A percentile compares a stretch with the other conserved stretches of the same genome.
Evolutionary conservation across 2,888 invertebrate genomes (phyloP).

Genomic region (Epinotia ramella): DNA sequence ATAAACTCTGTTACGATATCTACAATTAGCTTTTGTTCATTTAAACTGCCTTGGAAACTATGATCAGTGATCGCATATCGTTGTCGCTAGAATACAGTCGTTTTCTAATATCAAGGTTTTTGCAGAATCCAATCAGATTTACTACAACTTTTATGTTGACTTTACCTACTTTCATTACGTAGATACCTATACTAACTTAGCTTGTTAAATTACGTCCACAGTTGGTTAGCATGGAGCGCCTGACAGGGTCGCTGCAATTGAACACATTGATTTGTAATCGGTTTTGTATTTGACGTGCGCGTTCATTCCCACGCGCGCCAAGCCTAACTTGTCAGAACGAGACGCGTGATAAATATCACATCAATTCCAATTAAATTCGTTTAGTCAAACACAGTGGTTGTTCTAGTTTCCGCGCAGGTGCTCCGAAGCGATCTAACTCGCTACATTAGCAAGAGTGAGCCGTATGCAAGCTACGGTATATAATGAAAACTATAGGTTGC

Average conservation of each 20-base stretch:
- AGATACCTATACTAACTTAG: neutral
- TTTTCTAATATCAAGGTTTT: no score
- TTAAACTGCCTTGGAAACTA: no score
- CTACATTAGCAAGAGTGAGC: conserved; percentile 14
- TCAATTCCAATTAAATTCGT: neutral
- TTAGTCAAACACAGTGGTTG: neutral
- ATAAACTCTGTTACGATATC: no score
- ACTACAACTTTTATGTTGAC: no score
- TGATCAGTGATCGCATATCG: no score
- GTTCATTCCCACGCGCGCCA: neutral
- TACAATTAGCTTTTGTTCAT: no score
- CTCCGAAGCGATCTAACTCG: conserved; percentile 12
- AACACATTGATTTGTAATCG: neutral
- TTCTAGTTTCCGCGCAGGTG: conserved; percentile 13
- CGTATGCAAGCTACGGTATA: neutral
- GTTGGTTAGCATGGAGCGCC: conserved; percentile 5
- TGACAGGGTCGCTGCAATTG: neutral
- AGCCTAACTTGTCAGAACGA: neutral
- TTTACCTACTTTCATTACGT: neutral
- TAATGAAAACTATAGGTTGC: neutral
- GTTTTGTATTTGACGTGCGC: neutral
- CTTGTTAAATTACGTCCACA: conserved; percentile 7
- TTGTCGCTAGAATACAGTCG: no score
- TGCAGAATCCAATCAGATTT: no score
- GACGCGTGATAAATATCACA: neutral